Conservation (phyloP, 2,797 vertebrate species). For the Poliocrania exsul region DNA sequence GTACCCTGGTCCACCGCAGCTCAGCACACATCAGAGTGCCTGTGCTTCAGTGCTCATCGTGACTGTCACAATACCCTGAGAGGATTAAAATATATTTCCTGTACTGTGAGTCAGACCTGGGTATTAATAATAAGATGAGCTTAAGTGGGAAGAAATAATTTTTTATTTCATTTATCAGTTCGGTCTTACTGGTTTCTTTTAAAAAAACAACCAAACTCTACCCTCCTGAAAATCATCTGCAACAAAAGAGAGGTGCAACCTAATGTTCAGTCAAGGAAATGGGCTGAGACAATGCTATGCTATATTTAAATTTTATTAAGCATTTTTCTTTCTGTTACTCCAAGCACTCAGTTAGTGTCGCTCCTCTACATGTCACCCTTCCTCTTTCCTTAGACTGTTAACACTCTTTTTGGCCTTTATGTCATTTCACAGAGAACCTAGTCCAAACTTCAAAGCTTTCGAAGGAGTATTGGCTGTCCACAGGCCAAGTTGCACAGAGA, state of each 20-base stretch:
- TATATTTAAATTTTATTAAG: not conserved
- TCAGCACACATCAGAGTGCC: not conserved
- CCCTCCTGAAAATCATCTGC: not conserved
- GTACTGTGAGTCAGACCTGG: not conserved
- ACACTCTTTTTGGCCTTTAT: not conserved
- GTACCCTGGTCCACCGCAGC: not conserved
- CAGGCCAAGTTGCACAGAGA: not conserved
- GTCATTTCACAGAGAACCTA: not conserved
- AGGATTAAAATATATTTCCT: constrained; percentile 37
- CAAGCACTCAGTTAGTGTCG: not conserved
- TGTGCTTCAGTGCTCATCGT: not conserved
- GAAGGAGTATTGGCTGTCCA: not conserved
- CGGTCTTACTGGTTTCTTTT: not conserved
- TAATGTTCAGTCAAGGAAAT: not conserved
- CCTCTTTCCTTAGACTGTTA: not conserved
- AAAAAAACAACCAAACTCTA: not conserved
- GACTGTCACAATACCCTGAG: not conserved
- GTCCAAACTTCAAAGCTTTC: not conserved
- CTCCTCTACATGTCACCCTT: not conserved
- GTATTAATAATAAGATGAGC: constrained; percentile 14
- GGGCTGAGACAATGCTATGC: not conserved
- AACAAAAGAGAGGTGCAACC: not conserved
- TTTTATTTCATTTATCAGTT: not conserved
- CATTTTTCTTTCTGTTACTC: not conserved
- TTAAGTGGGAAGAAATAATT: not conserved